Evolutionary conservation across 2,888 invertebrate species (phyloP).

Genomic region (Nycteola revayana): DNA sequence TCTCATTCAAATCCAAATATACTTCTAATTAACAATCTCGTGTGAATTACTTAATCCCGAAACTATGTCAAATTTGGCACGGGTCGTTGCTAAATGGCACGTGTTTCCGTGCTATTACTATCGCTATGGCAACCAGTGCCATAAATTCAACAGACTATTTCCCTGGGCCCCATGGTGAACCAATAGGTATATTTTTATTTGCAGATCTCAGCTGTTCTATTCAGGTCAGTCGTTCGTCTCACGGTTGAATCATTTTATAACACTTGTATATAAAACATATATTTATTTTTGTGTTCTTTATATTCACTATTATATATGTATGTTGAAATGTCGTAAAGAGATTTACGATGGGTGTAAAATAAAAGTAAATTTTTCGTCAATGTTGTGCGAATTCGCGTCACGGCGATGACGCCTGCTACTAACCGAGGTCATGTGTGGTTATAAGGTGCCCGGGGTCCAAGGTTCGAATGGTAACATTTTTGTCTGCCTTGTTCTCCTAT

Average conservation of each 20-base stretch:
- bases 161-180: too few relatives aligned
- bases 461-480: too few relatives aligned
- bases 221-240: conserved; percentile 39
- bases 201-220: conserved; percentile 34
- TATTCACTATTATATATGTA: neutral
- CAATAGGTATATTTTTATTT: conserved; percentile 5
- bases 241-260: conserved; percentile 18
- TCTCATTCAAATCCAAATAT: too few relatives aligned
- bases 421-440: neutral
- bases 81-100: too few relatives aligned
- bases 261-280: conserved; percentile 11
- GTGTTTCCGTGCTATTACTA: too few relatives aligned
- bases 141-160: too few relatives aligned
- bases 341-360: conserved; percentile 15
- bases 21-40: too few relatives aligned
- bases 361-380: conserved; percentile 12
- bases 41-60: too few relatives aligned
- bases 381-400: conserved; percentile 6
- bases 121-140: too few relatives aligned
- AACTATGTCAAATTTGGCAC: too few relatives aligned
- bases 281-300: neutral
- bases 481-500: too few relatives aligned
- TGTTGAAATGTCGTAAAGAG: conserved; percentile 14
- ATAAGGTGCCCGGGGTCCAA: too few relatives aligned
- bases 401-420: conserved; percentile 6